phyloP scores from a whole-genome alignment of 2,113 vertebrate genomes.

The Apteryx owenii region DNA sequence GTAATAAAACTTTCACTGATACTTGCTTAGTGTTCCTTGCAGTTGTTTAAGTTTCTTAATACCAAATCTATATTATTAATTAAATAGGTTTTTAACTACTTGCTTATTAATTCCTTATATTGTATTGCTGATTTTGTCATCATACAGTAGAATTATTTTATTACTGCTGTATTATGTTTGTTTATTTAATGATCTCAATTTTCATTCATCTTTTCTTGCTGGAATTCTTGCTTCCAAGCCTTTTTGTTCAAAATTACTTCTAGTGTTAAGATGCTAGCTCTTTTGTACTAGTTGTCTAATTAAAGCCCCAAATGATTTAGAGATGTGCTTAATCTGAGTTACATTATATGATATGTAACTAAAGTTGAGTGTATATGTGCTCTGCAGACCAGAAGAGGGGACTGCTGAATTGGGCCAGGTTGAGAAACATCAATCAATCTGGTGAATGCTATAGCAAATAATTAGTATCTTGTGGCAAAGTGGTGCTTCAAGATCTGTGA shows the following conservation, averaged over 20 bases:
- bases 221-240: neutral
- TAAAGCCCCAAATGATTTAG: neutral
- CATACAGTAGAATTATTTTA: neutral
- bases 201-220: neutral
- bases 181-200: neutral
- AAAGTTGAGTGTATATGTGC: neutral
- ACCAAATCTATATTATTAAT: neutral
- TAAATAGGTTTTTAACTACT: neutral
- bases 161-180: neutral
- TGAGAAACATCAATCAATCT: neutral
- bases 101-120: neutral
- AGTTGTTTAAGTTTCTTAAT: neutral
- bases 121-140: neutral
- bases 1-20: neutral
- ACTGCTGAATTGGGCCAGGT: neutral
- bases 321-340: constrained; percentile 1
- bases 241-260: neutral
- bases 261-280: neutral
- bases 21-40: neutral
- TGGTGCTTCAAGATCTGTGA: neutral
- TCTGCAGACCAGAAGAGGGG: neutral
- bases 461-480: neutral
- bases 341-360: neutral
- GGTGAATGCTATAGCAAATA: neutral
- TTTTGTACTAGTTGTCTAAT: neutral